Evolutionary conservation across 2,888 invertebrate species (phyloP), one percentile per base, ranked within the genome.

Genomic region (Hypomecis atomaria): DNA sequence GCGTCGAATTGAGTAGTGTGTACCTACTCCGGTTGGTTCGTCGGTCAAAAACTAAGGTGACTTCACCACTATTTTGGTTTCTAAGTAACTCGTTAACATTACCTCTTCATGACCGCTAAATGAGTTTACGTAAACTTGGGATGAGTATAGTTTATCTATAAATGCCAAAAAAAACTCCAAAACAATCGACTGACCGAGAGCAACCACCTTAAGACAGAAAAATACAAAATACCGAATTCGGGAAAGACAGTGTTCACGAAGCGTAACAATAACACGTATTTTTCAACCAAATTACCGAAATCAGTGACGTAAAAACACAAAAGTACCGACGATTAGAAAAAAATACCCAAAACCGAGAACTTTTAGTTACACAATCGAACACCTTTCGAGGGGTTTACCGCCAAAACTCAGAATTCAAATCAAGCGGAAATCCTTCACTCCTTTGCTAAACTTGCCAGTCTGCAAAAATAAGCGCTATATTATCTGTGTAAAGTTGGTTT

Each of bases 351-450:
- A 71, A 67, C 70, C 73, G 73, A 73, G 73, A 67, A 69, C 75
- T 71, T 76, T 79, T 75, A 74, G 81, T 89, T 87, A 90, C 75
- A 88, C 89, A 90, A 90, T 85, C 78, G 88, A 89, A 91, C 90
- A 86, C 91, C 90, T 91, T 89, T 86, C 78, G 74, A 83, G 82
- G 78, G 71, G 78, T 70, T 78, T 81, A 78, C 78, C 87, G 83
- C 81, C 78, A 79, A 81, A 79, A 78, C 76, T 74, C 71, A 76
- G 77, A 78, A 73, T 71, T 78, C 76, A 77, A 76, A 68, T 80
- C 82, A 74, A 74, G 84, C 86, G 82, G 81, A 89, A 87, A 80
- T 81, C 81, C 78, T 81, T 79, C 48, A 54, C 67, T 65, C 52
- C n/a, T 50, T 48, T 10, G 43, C 47, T 66, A 59, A 23, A 65